A percentile compares a stretch with the other conserved stretches of the same genome.
phyloP scores from a whole-genome alignment of 2,888 invertebrate species.

The Orgyia antiqua region DNA sequence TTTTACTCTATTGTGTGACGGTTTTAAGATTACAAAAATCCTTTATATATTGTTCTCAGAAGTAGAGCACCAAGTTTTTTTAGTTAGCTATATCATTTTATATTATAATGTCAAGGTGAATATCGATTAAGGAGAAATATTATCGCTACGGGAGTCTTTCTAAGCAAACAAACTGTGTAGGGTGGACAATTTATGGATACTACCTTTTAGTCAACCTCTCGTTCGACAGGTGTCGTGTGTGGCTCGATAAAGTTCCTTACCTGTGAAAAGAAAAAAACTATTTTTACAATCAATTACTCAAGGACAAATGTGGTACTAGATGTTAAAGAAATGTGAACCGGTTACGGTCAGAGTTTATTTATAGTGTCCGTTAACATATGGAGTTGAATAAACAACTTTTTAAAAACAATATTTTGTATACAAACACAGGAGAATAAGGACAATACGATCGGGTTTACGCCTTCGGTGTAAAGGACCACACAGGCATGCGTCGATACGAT shows the following conservation, averaged over 20 bases:
- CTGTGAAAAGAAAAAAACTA: conserved; percentile 41
- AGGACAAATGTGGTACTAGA: conserved; percentile 32
- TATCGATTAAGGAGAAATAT: conserved; percentile 12
- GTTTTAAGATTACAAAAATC: conserved; percentile 7
- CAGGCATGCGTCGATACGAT: conserved; percentile 18
- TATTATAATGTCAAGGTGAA: conserved; percentile 19
- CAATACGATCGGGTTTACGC: conserved; percentile 12
- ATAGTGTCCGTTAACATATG: conserved; percentile 33
- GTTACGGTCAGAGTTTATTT: conserved; percentile 28
- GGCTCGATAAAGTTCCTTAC: conserved; percentile 44
- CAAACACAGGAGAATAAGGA: conserved; percentile 15
- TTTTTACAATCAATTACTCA: conserved; percentile 40
- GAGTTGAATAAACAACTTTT: conserved; percentile 34
- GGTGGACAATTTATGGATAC: conserved; percentile 39
- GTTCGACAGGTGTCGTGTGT: conserved; percentile 36
- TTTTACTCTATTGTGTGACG: conserved; percentile 8
- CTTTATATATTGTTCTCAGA: conserved; percentile 15
- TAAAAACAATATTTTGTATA: conserved; percentile 20
- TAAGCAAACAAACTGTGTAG: conserved; percentile 30
- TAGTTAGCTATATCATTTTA: conserved; percentile 7
- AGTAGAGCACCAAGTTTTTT: conserved; percentile 8
- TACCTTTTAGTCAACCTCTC: conserved; percentile 21
- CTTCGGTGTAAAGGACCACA: conserved; percentile 31
- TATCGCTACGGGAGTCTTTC: conserved; percentile 19
- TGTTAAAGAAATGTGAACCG: conserved; percentile 21